These are phyloP conservation scores for Lutjanus argentimaculatus DNA, from an alignment of 2,797 vertebrate genomes.

Conservation along the genomic window DNA sequence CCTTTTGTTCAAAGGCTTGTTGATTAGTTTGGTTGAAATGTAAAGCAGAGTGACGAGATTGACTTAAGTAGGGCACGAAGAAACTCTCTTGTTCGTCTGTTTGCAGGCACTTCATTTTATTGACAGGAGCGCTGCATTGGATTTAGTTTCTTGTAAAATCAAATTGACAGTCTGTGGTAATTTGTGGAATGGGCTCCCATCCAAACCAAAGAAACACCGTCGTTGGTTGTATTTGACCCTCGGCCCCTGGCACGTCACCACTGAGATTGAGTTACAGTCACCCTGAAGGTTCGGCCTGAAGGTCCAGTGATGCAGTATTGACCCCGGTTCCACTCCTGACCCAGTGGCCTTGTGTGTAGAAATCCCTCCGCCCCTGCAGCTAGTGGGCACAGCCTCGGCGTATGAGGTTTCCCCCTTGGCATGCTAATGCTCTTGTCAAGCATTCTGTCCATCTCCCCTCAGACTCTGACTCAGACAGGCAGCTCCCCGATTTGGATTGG, in stretches of 20 bases:
- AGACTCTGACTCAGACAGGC: conserved; percentile 64
- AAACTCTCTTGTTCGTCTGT: conserved; percentile 35
- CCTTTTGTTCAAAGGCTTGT: conserved; percentile 66
- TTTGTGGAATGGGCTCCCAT: conserved; percentile 31
- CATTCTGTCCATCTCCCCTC: conserved; percentile 73
- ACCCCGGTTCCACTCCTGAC: conserved; percentile 66
- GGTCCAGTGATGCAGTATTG: conserved; percentile 38
- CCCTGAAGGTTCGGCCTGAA: conserved; percentile 40
- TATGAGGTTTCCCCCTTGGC: conserved; percentile 66
- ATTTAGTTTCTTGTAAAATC: conserved; percentile 34
- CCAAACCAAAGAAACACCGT: conserved; percentile 33
- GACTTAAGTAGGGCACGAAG: conserved; percentile 50
- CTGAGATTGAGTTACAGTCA: conserved; percentile 51
- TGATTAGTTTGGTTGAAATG: conserved; percentile 68
- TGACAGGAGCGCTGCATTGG: background rate
- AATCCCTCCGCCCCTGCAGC: conserved; percentile 51
- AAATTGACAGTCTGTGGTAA: conserved; percentile 21
- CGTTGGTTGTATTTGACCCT: conserved; percentile 32
- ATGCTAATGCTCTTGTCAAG: conserved; percentile 78
- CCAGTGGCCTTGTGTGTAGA: conserved; percentile 56
- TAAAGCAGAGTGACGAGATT: conserved; percentile 36
- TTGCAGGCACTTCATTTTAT: conserved; percentile 15
- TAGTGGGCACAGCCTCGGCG: conserved; percentile 59
- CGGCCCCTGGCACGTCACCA: conserved; percentile 2
- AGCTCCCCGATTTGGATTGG: conserved; percentile 47